Evolutionary conservation across 1,140 invertebrate genomes (phyloP).

Genomic region (Pararge aegeria): DNA sequence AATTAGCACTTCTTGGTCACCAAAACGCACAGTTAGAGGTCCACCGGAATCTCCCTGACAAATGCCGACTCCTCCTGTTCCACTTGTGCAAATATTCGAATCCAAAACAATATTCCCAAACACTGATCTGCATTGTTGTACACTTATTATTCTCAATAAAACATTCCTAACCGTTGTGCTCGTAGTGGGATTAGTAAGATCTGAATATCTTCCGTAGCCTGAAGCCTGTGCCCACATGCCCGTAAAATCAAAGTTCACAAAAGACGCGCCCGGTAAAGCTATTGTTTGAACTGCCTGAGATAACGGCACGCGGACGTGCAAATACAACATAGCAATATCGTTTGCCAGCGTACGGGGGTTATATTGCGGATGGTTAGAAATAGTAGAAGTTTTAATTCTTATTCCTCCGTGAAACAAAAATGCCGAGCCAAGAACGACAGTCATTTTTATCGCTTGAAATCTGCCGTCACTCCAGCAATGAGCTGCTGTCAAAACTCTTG

Average conservation of each 20-base stretch:
- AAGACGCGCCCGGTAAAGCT: slow-evolving; percentile 31
- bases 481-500: slow-evolving; percentile 54
- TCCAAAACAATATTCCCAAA: slow-evolving; percentile 43
- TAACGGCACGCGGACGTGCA: slow-evolving; percentile 36
- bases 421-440: slow-evolving; percentile 46
- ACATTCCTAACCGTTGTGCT: slow-evolving; percentile 47
- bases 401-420: slow-evolving; percentile 52
- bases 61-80: too few relatives aligned
- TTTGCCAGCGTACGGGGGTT: slow-evolving; percentile 46
- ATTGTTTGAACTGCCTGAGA: slow-evolving; percentile 40
- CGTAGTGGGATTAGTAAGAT: slow-evolving; percentile 36
- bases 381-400: slow-evolving; percentile 31
- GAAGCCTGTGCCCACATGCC: slow-evolving; percentile 38
- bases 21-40: too few relatives aligned
- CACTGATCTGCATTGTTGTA: slow-evolving; percentile 29
- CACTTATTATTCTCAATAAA: slow-evolving; percentile 40
- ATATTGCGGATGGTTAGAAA: slow-evolving; percentile 44
- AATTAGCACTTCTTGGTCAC: slow-evolving; percentile 40
- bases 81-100: slow-evolving; percentile 55
- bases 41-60: too few relatives aligned
- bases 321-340: slow-evolving; percentile 52
- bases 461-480: slow-evolving; percentile 59
- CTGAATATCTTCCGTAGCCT: slow-evolving; percentile 54
- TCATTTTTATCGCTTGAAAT: slow-evolving; percentile 45
- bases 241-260: too few relatives aligned